Evolutionary conservation across 2,113 vertebrate species (phyloP).

Genomic region (Ceuthmochares aereus): DNA sequence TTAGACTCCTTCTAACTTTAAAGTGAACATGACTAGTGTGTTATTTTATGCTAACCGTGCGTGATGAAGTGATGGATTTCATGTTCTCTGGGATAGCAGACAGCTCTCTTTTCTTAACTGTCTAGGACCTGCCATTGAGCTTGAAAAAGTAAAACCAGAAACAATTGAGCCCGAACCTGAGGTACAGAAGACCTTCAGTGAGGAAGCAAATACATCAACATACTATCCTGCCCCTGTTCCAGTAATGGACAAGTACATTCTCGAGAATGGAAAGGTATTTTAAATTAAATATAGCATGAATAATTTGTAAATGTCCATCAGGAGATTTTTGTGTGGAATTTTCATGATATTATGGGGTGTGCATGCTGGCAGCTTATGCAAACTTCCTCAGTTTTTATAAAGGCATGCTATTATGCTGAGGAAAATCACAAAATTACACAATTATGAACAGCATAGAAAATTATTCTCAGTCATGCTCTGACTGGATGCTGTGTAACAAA

Average conservation of each 20-base stretch:
- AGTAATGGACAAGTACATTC: constrained; percentile 87
- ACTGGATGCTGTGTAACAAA: neutral
- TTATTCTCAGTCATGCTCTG: neutral
- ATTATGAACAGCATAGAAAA: neutral
- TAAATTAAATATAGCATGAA: constrained; percentile 60
- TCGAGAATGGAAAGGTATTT: constrained; percentile 88
- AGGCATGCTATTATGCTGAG: neutral
- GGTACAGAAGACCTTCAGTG: constrained; percentile 81
- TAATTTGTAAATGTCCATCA: constrained; percentile 13
- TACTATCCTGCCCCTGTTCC: constrained; percentile 83
- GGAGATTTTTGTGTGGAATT: constrained; percentile 12
- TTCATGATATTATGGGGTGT: neutral
- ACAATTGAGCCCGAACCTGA: constrained; percentile 82
- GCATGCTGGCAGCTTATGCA: neutral
- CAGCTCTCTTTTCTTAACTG: constrained; percentile 82
- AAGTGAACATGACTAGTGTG: constrained; percentile 25
- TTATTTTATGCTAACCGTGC: constrained; percentile 67
- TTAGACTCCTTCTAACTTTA: constrained; percentile 18
- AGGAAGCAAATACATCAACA: constrained; percentile 85
- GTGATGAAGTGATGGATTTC: constrained; percentile 70
- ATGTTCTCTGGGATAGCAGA: constrained; percentile 77
- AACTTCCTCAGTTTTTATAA: neutral
- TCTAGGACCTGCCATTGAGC: constrained; percentile 84
- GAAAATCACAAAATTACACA: neutral
- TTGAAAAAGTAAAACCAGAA: constrained; percentile 84